Evolutionary conservation across 64 coral and sea anemone genomes (phyloP).

Genomic region (Montipora foliosa): DNA sequence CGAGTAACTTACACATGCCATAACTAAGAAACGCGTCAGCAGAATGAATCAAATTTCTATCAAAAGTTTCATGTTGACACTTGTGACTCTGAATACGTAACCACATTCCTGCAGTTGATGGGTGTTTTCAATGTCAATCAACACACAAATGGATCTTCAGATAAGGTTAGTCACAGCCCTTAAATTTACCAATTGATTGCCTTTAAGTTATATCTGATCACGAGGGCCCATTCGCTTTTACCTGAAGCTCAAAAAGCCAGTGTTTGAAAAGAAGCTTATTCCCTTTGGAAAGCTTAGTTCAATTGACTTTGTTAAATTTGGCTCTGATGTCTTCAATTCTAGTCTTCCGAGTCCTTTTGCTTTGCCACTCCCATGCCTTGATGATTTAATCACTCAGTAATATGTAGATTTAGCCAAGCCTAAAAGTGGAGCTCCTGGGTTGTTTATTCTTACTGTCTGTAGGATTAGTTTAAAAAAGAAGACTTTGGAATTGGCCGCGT

Average conservation of each 20-base stretch:
- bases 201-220: not conserved
- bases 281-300: constrained; percentile 20
- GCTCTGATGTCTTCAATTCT: constrained; percentile 24
- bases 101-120: no score
- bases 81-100: no score
- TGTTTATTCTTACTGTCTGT: no score
- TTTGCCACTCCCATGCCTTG: not conserved
- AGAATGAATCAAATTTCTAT: no score
- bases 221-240: not conserved
- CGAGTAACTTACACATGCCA: no score
- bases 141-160: no score
- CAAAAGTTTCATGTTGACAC: no score
- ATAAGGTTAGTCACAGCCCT: not conserved
- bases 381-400: constrained; percentile 4
- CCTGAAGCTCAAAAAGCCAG: constrained; percentile 29
- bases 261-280: not conserved
- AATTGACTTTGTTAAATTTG: not conserved
- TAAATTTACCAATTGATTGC: not conserved
- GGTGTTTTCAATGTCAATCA: not conserved
- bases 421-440: no score
- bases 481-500: no score
- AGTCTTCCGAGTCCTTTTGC: constrained; percentile 24
- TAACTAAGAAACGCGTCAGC: no score
- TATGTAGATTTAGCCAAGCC: no score
- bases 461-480: no score